Evolutionary conservation across 92 coral and sea anemone genomes (phyloP), one percentile per base, ranked within the genome.

Genomic region (Epizoanthus scotinus): DNA sequence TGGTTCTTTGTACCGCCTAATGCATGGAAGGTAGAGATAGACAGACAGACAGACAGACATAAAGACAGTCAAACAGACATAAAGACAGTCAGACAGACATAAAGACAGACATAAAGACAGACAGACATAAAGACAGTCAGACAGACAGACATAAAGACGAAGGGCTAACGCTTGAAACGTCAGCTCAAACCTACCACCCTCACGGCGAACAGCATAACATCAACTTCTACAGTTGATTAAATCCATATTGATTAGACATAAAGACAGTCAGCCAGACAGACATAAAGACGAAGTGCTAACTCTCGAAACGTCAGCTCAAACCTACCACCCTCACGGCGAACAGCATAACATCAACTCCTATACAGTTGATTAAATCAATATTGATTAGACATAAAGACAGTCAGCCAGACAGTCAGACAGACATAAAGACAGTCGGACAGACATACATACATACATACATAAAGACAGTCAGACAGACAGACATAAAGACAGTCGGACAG

Each of bases 41-140:
- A 22, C 67, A 61, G 67, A 58, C 40, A 27, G 66, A 61, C 25
- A 61, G 66, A 61, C 25, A 61, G 26, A 61, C 66, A 21, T 12
- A 31, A 1, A 31, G 29, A 60, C 24, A 21, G 29, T 8, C n/a
- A 31, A 60, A 13, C n/a, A 6, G 14, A 60, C 15, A 60, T 12
- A 60, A 7, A 61, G 29, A 34, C 29, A 21, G 40, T 34, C 6
- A 34, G 67, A 61, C 25, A 61, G 26, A 61, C 67, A 21, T 2
- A 34, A 34, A 34, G 29, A 61, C 7, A 21, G 15, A 12, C 67
- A 61, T n/a, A 34, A 6, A 27, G 67, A 61, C 25, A 61, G 67
- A 61, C 25, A 61, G 26, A 61, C 67, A 21, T 2, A 34, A 34
- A 34, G 29, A 61, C 7, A 21, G 15, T 3, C 67, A 61, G 29